A percentile compares a stretch with the other conserved stretches of the same genome.
Conservation (phyloP, 2,888 invertebrate genomes). For the Platerodrilus igneus region DNA sequence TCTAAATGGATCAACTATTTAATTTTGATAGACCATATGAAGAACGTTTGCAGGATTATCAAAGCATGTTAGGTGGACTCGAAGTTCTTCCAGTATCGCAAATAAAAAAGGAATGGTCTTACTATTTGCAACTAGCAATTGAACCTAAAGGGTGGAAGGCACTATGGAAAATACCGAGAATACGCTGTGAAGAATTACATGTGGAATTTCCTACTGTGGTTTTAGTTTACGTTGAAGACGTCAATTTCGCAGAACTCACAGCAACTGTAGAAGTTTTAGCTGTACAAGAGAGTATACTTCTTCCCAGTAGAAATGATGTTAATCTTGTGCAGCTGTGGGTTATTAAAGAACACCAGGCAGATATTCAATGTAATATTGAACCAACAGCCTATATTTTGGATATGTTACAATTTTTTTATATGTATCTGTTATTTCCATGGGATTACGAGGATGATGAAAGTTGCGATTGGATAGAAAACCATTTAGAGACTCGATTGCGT, state of each 20-base stretch:
- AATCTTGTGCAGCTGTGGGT: constrained; percentile 61
- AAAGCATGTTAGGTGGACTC: constrained; percentile 49
- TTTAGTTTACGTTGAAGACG: constrained; percentile 34
- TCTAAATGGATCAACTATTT: constrained; percentile 53
- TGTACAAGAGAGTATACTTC: constrained; percentile 58
- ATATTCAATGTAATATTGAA: constrained; percentile 50
- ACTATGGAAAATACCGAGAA: constrained; percentile 63
- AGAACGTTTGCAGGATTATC: constrained; percentile 52
- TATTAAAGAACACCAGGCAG: constrained; percentile 56
- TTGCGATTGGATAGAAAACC: constrained; percentile 53
- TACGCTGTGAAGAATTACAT: constrained; percentile 59
- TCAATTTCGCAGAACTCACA: constrained; percentile 53
- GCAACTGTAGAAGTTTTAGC: constrained; percentile 58
- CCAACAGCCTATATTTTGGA: constrained; percentile 62
- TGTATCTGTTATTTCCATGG: constrained; percentile 66
- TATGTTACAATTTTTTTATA: constrained; percentile 61
- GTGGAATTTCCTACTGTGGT: constrained; percentile 47
- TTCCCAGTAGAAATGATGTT: constrained; percentile 57
- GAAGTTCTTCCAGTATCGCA: constrained; percentile 49
- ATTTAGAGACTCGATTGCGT: constrained; percentile 53
- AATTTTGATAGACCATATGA: constrained; percentile 57
- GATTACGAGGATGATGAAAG: constrained; percentile 59
- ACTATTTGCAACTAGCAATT: constrained; percentile 54
- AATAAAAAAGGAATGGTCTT: constrained; percentile 54
- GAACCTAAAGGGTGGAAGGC: constrained; percentile 68